These are phyloP conservation scores for Drosophila borborema DNA, from an alignment of 2,888 invertebrate species.

Conservation along the genomic window DNA sequence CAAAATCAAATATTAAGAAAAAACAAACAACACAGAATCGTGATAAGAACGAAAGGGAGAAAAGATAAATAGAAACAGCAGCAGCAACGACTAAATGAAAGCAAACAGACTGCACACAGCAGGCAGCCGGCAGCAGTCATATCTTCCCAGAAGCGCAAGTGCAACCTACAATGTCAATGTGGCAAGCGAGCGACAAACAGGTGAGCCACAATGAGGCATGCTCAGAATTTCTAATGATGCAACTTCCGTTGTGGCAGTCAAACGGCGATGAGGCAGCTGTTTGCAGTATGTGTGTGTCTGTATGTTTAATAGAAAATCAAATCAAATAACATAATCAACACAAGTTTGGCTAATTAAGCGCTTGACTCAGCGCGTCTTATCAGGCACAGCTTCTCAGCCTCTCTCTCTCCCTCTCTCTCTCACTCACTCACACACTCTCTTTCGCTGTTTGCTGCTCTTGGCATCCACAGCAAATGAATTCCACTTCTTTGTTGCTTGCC, in stretches of 20 bases:
- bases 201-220: conserved; percentile 49
- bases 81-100: conserved; percentile 7
- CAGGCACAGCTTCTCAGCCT: conserved; percentile 36
- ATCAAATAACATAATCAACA: conserved; percentile 49
- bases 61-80: conserved; percentile 11
- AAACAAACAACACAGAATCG: conserved; percentile 16
- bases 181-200: conserved; percentile 23
- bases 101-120: conserved; percentile 15
- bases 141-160: conserved; percentile 37
- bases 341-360: conserved; percentile 48
- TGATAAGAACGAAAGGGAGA: conserved; percentile 31
- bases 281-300: not conserved
- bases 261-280: not conserved
- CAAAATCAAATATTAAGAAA: conserved; percentile 51
- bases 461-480: conserved; percentile 63
- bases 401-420: conserved; percentile 13
- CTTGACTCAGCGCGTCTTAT: conserved; percentile 52
- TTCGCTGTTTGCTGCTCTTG: conserved; percentile 45
- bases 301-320: conserved; percentile 14
- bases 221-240: conserved; percentile 69
- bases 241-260: conserved; percentile 62
- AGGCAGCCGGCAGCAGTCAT: not conserved
- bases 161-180: conserved; percentile 19
- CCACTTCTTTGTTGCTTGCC: conserved; percentile 55
- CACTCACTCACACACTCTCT: conserved; percentile 12